A percentile compares a stretch with the other conserved stretches of the same genome.
Conservation (phyloP, 1,140 invertebrate genomes). For the Zaprionus taronus region DNA sequence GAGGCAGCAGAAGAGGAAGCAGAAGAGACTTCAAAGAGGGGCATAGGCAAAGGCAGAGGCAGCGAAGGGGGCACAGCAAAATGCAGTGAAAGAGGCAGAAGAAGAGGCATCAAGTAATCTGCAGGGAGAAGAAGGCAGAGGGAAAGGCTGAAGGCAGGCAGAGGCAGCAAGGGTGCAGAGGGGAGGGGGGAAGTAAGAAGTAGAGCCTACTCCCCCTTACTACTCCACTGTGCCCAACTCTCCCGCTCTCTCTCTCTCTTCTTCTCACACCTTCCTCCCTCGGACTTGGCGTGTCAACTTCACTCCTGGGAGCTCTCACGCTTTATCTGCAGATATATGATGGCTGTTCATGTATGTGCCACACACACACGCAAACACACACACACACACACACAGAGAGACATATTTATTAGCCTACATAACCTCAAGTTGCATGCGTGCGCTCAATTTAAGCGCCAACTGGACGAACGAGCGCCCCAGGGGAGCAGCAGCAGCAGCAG, state of each 20-base stretch:
- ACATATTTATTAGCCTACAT: conserved; percentile 22
- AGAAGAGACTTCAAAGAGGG: too few species aligned
- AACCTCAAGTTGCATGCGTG: conserved; percentile 66
- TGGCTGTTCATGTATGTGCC: conserved; percentile 6
- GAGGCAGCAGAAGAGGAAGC: too few species aligned
- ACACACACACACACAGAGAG: conserved; percentile 35
- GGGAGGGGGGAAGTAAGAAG: too few species aligned
- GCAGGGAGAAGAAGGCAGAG: too few species aligned
- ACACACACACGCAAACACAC: conserved; percentile 15
- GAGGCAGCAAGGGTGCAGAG: too few species aligned
- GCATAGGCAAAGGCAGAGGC: too few species aligned
- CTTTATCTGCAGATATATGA: conserved; percentile 42
- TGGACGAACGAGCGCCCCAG: conserved; percentile 46
- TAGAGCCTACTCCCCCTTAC: too few species aligned
- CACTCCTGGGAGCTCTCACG: conserved; percentile 47
- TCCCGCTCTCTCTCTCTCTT: background rate
- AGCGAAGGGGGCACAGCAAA: too few species aligned
- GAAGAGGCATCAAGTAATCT: too few species aligned
- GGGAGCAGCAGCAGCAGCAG: conserved; percentile 26
- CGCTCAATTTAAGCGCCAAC: conserved; percentile 67
- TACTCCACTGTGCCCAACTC: background rate
- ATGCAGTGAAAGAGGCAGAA: too few species aligned
- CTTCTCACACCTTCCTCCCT: conserved; percentile 6
- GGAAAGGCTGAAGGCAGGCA: too few species aligned
- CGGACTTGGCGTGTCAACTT: conserved; percentile 60